Base-by-base conservation (phyloP, 2,797 vertebrate species). In the Protonibea diacanthus region DNA sequence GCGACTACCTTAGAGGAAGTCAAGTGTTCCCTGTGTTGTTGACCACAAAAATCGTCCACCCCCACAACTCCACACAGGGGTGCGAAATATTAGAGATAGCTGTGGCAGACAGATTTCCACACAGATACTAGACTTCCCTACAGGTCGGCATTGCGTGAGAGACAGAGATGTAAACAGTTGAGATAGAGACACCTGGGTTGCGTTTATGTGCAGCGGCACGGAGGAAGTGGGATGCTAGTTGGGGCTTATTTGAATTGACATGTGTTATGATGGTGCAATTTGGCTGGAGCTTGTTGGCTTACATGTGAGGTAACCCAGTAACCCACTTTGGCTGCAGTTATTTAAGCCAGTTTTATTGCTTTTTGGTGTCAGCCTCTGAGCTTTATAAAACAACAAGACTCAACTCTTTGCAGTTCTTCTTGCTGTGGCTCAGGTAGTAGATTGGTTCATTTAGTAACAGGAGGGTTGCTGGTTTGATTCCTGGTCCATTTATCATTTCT, bases 51-150 rank as follows among this genome's bases (percentile, higher is more conserved):
- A 71, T 71, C 13, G 5, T 21, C 81, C 57, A 18, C 67, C 65
- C 68, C 77, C 40, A 42, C 74, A 72, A 84, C 73, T 89, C 83
- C 60, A 73, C 94, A 92, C 48, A 13, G 61, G 78, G 49, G 71
- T 92, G 93, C 80, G 88, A 95, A 94, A 95, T 96, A 91, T 91
- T 90, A 76, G 81, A 78, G 78, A 88, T 81, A 85, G 75, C 81
- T 93, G 93, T 80, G 87, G 93, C 71, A 80, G 80, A 85, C 69
- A 58, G 59, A 83, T 82, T 74, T 81, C 78, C 79, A 81, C 78
- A 73, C 44, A 49, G 59, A 82, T 82, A 64, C 78, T 64, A 38
- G 48, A 81, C 61, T 64, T 71, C 78, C 71, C 76, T 42, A 20
- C 40, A 68, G 71, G 58, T n/a, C 14, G 25, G 76, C 74, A 5